Percentiles rank a stretch among this genome's conserved stretches.
phyloP scores from a whole-genome alignment of 1,140 invertebrate genomes.

The Drosophila takahashii region DNA sequence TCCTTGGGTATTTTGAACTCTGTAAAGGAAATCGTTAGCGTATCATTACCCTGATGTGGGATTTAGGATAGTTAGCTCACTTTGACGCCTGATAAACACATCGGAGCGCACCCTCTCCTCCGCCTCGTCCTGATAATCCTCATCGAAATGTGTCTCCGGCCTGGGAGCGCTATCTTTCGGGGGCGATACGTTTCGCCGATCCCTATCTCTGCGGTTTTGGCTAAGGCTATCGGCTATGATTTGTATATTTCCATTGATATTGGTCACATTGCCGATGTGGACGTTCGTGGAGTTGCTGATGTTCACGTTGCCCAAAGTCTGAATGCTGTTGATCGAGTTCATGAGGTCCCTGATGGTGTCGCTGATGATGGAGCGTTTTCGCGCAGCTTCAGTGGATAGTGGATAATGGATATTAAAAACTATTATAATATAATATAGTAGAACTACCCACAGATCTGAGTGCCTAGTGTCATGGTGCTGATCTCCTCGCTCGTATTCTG shows the following conservation, averaged over 20 bases:
- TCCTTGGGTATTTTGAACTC: slow-evolving; percentile 78
- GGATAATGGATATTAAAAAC: not conserved
- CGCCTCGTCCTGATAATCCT: slow-evolving; percentile 43
- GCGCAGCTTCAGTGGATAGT: slow-evolving; percentile 5
- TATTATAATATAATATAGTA: too few relatives aligned
- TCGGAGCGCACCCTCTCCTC: slow-evolving; percentile 58
- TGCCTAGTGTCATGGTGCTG: slow-evolving; percentile 65
- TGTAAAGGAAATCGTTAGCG: slow-evolving; percentile 10
- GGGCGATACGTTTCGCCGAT: slow-evolving; percentile 27
- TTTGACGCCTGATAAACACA: slow-evolving; percentile 62
- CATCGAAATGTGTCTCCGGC: not conserved
- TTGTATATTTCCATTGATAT: slow-evolving; percentile 85
- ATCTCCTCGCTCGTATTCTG: slow-evolving; percentile 56
- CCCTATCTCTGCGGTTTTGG: slow-evolving; percentile 4
- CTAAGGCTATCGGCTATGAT: slow-evolving; percentile 63
- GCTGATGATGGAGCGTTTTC: slow-evolving; percentile 48
- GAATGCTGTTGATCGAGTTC: slow-evolving; percentile 76
- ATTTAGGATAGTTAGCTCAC: slow-evolving; percentile 18
- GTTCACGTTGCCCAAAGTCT: slow-evolving; percentile 80
- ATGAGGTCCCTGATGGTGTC: slow-evolving; percentile 66
- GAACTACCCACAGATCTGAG: slow-evolving; percentile 42
- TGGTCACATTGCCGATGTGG: slow-evolving; percentile 85
- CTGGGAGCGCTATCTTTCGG: not conserved
- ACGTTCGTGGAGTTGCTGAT: slow-evolving; percentile 84
- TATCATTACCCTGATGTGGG: not conserved